Base-by-base conservation (phyloP, 2,888 invertebrate genomes). In the Phyto melanocephala region DNA sequence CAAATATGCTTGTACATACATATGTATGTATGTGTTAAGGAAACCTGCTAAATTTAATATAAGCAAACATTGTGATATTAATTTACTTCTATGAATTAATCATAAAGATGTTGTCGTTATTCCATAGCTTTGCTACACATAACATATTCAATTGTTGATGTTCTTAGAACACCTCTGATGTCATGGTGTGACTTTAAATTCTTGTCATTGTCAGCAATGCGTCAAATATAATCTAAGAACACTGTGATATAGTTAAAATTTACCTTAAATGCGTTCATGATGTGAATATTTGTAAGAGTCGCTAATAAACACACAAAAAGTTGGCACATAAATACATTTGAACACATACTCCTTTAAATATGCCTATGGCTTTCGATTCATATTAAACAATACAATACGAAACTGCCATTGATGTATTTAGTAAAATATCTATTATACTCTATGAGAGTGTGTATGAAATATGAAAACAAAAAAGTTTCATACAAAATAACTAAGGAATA, bases 131-230 rank as follows among this genome's bases (percentile, higher is more conserved):
- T 28, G 15, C 24, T 28, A 28, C 28, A 28, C 28, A 28, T 28
- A 28, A 54, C 28, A 20, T 13, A 63, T 22, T 40, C 20, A 28
- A 35, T 50, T 58, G 20, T 37, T 58, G 5, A 2, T 37, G 28
- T 11, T 58, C 47, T 58, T 33, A 40, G 7, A 37, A 60, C 17
- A 40, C 20, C 35, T 65, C 37, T n/a, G 22, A 42, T 60, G 28
- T 33, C 76, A 65, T 81, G 65, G 60, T 71, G 71, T 71, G 67
- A 71, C 54, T 81, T 45, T 50, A 60, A 76, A 76, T 67, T 52
- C 6, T 45, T 71, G 35, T 60, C 35, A 65, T 71, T 81, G 58
- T 45, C 24, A 50, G 24, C 52, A 76, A 67, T 52, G 58, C 52
- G 52, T 72, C 67, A 67, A 54, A 40, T 62, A 45, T 65, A 60